Conservation (phyloP, 2,113 vertebrate genomes). For the Triplophysa tibetana region DNA sequence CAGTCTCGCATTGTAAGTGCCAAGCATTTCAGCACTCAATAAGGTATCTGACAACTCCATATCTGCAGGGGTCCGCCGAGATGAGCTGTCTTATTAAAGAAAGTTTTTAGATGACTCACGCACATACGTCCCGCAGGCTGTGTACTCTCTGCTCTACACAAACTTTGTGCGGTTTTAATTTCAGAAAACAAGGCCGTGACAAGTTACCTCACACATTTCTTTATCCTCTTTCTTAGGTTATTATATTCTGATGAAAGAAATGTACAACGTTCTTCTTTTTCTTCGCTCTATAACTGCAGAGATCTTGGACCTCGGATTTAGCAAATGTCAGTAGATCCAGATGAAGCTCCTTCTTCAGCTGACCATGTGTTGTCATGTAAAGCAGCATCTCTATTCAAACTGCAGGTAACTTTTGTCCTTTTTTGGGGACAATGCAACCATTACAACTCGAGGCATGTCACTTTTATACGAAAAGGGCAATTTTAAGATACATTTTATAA, state of each 20-base stretch:
- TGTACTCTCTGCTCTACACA: constrained; percentile 22
- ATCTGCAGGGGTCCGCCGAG: constrained; percentile 49
- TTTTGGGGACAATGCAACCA: neutral
- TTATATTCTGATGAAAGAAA: neutral
- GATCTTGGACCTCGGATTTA: constrained; percentile 41
- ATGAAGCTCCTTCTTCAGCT: constrained; percentile 8
- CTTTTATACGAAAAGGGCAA: no score
- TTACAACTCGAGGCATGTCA: no score
- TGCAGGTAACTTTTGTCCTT: neutral
- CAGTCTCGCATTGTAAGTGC: constrained; percentile 45
- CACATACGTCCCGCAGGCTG: constrained; percentile 38
- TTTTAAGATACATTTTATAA: no score
- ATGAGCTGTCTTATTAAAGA: constrained; percentile 50
- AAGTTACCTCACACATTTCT: constrained; percentile 14
- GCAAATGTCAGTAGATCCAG: constrained; percentile 31
- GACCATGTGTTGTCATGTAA: neutral
- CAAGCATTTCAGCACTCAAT: constrained; percentile 56
- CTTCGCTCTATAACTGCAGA: constrained; percentile 28
- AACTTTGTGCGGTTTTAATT: constrained; percentile 24
- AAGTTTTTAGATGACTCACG: constrained; percentile 57
- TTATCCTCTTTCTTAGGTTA: constrained; percentile 13
- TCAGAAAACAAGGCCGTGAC: neutral
- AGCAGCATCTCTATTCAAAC: neutral
- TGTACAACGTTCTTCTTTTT: neutral
- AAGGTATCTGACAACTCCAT: constrained; percentile 59